Evolutionary conservation across 1,140 invertebrate genomes (phyloP).

Genomic region (Parasteatoda tepidariorum): DNA sequence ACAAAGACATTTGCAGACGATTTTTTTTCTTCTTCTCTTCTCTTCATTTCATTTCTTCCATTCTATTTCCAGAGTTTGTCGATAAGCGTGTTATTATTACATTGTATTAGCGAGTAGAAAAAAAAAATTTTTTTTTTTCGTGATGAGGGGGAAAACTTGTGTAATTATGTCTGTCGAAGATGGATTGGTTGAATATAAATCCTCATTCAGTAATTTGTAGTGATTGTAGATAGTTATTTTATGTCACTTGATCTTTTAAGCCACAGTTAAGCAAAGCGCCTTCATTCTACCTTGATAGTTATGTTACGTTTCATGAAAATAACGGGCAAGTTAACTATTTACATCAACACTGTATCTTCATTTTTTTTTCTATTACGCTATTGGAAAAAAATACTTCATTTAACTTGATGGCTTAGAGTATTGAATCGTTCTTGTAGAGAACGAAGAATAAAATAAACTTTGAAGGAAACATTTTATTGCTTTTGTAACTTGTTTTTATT

Average conservation of each 20-base stretch:
- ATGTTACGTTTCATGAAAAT: neutral
- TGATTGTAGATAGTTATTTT: neutral
- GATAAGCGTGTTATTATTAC: neutral
- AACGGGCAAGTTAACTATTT: neutral
- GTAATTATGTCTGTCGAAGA: neutral
- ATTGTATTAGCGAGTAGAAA: neutral
- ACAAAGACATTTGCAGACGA: neutral
- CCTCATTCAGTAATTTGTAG: neutral
- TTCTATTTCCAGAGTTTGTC: neutral
- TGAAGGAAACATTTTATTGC: no score
- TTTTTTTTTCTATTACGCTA: neutral
- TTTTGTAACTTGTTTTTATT: no score
- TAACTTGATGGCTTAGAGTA: no score
- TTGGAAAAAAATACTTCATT: neutral
- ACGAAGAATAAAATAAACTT: no score
- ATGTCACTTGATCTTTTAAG: neutral
- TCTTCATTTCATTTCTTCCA: neutral
- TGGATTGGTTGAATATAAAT: neutral
- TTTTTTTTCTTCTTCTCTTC: neutral
- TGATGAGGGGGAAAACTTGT: neutral
- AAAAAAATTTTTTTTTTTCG: neutral
- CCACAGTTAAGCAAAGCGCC: neutral
- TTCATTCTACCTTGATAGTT: neutral
- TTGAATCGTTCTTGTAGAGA: no score
- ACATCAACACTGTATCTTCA: neutral